phyloP scores from a whole-genome alignment of 2,113 vertebrate species.

The Odocoileus virginianus region DNA sequence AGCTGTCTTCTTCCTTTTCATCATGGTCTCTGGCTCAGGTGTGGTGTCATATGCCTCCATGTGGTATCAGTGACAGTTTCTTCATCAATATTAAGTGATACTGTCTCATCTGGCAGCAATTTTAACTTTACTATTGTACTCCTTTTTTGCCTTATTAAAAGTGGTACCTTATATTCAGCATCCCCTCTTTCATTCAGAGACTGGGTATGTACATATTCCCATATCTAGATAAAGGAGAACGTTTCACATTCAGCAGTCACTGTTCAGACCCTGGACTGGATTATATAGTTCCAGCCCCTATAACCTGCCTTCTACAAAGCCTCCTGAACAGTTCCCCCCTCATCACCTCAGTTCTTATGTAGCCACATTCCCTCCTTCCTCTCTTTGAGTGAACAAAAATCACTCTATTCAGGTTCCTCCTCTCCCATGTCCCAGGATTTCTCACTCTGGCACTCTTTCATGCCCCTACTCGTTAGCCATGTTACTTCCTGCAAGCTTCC shows the following conservation, averaged over 20 bases:
- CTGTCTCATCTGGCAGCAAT: not conserved
- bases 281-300: not conserved
- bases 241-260: not conserved
- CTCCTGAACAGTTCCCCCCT: not conserved
- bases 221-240: not conserved
- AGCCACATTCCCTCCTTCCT: not conserved
- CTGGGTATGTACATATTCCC: not conserved
- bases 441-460: not conserved
- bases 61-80: not conserved
- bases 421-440: not conserved
- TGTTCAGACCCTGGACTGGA: not conserved
- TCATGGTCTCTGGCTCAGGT: not conserved
- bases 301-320: not conserved
- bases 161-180: not conserved
- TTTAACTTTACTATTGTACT: not conserved
- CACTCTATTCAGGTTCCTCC: not conserved
- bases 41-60: not conserved
- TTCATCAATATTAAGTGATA: not conserved
- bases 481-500: not conserved
- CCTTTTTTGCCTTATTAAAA: conserved; percentile 1
- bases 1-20: not conserved
- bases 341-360: not conserved
- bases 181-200: not conserved
- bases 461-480: not conserved
- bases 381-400: not conserved